A percentile compares a stretch with the other conserved stretches of the same genome.
phyloP scores from a whole-genome alignment of 2,888 invertebrate species.

The Keiferia lycopersicella region DNA sequence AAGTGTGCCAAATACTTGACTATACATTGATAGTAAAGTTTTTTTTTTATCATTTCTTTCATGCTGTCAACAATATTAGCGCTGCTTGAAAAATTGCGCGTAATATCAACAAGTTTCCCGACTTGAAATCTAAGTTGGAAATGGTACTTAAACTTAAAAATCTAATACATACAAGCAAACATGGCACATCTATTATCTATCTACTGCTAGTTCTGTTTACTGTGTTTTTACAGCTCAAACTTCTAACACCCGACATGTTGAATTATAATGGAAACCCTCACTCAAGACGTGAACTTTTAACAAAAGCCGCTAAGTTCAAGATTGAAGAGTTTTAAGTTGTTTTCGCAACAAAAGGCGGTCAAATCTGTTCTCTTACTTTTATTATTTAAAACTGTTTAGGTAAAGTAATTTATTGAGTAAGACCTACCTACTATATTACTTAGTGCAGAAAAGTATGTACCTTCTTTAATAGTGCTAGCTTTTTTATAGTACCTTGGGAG shows the following conservation, averaged over 20 bases:
- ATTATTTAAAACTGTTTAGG: neutral
- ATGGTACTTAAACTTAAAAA: neutral
- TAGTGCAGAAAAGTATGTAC: too few species aligned
- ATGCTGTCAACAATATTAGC: too few species aligned
- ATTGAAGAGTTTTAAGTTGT: constrained; percentile 3
- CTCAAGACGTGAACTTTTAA: neutral
- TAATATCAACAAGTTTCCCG: too few species aligned
- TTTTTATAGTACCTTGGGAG: too few species aligned
- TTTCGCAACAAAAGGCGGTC: constrained; percentile 3
- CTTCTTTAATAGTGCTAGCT: too few species aligned
- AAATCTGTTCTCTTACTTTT: neutral
- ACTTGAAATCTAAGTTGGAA: too few species aligned
- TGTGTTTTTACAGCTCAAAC: neutral
- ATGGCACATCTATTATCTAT: neutral
- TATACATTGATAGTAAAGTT: too few species aligned
- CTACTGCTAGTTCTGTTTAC: neutral
- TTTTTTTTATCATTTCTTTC: too few species aligned
- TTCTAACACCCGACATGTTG: constrained; percentile 5
- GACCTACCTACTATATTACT: too few species aligned
- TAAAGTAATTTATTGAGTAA: neutral
- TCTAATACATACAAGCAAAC: neutral
- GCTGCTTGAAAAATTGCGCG: too few species aligned
- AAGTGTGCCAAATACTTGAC: too few species aligned
- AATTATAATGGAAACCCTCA: constrained; percentile 9
- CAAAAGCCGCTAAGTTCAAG: constrained; percentile 12